Evolutionary conservation across 2,797 vertebrate species (phyloP).

Genomic region (Glossophaga mutica): DNA sequence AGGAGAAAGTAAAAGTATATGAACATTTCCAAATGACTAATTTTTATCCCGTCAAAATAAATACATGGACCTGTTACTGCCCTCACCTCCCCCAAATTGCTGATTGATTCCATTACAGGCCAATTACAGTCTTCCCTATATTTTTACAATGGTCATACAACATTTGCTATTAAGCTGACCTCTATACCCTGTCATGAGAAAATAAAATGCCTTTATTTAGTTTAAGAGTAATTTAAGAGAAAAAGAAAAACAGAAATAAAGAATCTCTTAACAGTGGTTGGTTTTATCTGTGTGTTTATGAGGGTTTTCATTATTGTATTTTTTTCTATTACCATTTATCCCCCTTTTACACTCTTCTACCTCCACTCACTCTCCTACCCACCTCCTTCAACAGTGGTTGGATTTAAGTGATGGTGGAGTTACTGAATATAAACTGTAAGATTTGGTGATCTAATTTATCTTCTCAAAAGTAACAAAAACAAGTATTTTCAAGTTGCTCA

Average conservation of each 20-base stretch:
- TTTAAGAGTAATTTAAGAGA: neutral
- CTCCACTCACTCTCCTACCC: no score
- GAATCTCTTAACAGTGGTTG: neutral
- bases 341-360: no score
- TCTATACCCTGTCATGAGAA: neutral
- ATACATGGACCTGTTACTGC: neutral
- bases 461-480: neutral
- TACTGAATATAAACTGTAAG: neutral
- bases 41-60: slow-evolving; percentile 25
- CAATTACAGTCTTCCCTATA: neutral
- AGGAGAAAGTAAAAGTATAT: neutral
- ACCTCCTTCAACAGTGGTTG: neutral
- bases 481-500: neutral
- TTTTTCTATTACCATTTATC: no score
- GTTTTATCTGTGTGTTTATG: neutral
- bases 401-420: neutral
- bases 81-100: neutral
- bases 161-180: neutral
- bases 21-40: neutral
- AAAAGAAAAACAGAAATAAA: neutral
- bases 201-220: neutral
- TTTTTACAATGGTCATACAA: neutral
- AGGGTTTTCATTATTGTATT: no score
- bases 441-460: neutral
- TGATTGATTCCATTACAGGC: neutral